phyloP scores from a whole-genome alignment of 1,140 invertebrate genomes.

The Parapsyche elsis region DNA sequence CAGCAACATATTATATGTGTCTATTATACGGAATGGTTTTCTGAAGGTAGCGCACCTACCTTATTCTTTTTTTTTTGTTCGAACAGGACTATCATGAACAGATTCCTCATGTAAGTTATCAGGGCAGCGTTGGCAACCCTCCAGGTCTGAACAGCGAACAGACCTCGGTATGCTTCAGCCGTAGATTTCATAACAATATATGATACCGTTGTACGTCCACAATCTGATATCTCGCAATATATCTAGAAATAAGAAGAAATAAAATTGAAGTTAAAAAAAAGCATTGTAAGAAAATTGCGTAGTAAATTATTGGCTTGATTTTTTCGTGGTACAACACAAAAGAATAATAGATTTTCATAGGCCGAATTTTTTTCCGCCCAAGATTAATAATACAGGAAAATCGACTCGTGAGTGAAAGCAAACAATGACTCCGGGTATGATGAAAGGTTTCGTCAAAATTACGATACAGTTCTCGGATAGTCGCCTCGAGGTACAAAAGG shows the following conservation, averaged over 20 bases:
- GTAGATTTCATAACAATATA: conserved; percentile 21
- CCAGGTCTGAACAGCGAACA: conserved; percentile 38
- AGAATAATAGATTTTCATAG: too few relatives aligned
- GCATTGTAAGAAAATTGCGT: too few relatives aligned
- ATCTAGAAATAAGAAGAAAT: too few relatives aligned
- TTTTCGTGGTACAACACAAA: too few relatives aligned
- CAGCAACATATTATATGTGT: conserved; percentile 2
- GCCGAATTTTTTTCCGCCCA: neutral
- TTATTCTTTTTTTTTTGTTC: conserved; percentile 2
- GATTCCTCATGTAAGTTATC: conserved; percentile 44
- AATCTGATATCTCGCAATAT: neutral
- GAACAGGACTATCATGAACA: conserved; percentile 35
- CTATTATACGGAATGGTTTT: conserved; percentile 15
- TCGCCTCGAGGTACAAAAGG: conserved; percentile 17
- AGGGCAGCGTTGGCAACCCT: conserved; percentile 23
- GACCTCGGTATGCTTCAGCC: conserved; percentile 26
- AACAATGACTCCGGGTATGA: conserved; percentile 14
- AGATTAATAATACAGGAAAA: neutral
- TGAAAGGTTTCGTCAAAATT: conserved; percentile 23
- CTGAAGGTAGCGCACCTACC: neutral
- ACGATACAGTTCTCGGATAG: conserved; percentile 24
- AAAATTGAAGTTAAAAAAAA: too few relatives aligned
- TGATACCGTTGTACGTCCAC: neutral
- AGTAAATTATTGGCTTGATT: too few relatives aligned
- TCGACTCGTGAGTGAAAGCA: neutral